Conservation (phyloP, 2,888 invertebrate species). For the Thelaira solivaga region DNA sequence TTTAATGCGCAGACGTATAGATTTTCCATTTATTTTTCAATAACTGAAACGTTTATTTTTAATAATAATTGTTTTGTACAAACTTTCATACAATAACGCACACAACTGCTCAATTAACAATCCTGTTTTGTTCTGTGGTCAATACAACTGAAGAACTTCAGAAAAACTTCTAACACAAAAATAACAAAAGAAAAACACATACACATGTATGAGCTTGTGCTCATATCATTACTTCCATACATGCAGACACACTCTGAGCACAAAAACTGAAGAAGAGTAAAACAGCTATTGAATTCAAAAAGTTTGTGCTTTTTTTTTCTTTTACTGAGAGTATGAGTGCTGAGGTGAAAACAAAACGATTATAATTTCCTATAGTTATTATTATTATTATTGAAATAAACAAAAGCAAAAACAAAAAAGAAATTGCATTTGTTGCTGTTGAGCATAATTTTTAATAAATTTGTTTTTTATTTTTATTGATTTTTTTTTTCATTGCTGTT, state of each 20-base stretch:
- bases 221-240: background rate
- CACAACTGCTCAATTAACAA: slow-evolving; percentile 62
- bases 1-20: background rate
- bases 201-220: background rate
- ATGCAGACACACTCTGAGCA: slow-evolving; percentile 13
- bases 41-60: background rate
- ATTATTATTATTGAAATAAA: slow-evolving; percentile 13
- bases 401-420: background rate
- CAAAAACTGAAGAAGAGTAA: background rate
- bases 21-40: background rate
- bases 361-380: slow-evolving; percentile 8
- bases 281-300: slow-evolving; percentile 14
- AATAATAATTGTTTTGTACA: slow-evolving; percentile 5
- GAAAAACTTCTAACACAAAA: slow-evolving; percentile 59
- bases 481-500: background rate
- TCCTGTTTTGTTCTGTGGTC: slow-evolving; percentile 62
- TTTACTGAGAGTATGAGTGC: background rate
- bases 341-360: slow-evolving; percentile 61
- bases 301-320: slow-evolving; percentile 14
- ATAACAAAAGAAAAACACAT: background rate
- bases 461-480: too few relatives aligned
- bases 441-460: slow-evolving; percentile 52
- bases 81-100: slow-evolving; percentile 52
- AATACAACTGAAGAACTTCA: slow-evolving; percentile 53
- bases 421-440: slow-evolving; percentile 6